Evolutionary conservation across 1,140 invertebrate genomes (phyloP), one percentile per base, ranked within the genome.

Genomic region (Chionoecetes opilio): DNA sequence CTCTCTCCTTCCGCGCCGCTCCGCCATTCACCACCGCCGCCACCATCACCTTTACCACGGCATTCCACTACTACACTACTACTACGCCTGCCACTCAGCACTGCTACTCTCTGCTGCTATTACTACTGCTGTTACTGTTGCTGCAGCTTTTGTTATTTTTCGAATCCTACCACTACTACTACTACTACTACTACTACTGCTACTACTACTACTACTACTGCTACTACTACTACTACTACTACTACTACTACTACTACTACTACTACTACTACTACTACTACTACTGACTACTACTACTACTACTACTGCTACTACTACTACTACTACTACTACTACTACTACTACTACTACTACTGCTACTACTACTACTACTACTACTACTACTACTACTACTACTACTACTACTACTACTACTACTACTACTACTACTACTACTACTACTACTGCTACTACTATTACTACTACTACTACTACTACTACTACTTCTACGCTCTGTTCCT

Each of bases 271-370:
- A 3, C 32, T 86, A 86, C 84, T 34, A 34, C 84, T 34, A 34
- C 84, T 29, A 86, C 84, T 34, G 21, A n/a, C 84, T 86, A 86
- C 84, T 86, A 86, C 84, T 86, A 86, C 84, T 86, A 86, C 84
- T 86, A 86, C 84, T 34, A 86, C 84, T 34, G 26, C 84, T 86
- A 34, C 84, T 34, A 86, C 32, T 34, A 86, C 84, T 34, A 86
- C 84, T 34, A 34, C 84, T 86, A 86, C 84, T 86, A 86, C 84
- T 86, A 86, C 84, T 86, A 86, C 84, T 86, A 86, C 84, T 86
- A 86, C 84, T 86, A 86, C 84, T 86, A 86, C 84, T 86, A 86
- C 84, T 86, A 86, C 84, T 86, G 35, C 84, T 86, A 86, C 84
- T 86, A 86, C 84, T 86, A 86, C 84, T 86, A 86, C 63, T 75